Conservation (phyloP, 2,113 vertebrate species). For the Strigops habroptila region DNA sequence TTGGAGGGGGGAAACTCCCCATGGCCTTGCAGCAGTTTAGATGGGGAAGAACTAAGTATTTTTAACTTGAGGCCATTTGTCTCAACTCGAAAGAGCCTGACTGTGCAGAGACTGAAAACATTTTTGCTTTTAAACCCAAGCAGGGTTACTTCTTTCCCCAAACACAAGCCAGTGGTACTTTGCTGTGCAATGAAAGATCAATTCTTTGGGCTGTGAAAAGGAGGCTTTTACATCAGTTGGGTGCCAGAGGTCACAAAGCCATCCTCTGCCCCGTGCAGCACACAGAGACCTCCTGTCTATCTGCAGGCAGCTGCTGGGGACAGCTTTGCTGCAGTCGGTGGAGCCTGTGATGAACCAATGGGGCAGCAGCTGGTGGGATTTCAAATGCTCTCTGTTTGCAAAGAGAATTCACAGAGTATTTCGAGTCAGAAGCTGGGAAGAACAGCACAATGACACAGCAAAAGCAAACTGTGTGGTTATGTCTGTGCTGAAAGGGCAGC, state of each 20-base stretch:
- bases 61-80: not conserved
- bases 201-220: not conserved
- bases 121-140: conserved; percentile 17
- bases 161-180: conserved; percentile 7
- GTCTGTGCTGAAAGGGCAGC: not conserved
- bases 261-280: not conserved
- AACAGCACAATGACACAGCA: not conserved
- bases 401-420: not conserved
- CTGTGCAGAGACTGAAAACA: not conserved
- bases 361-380: not conserved
- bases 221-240: not conserved
- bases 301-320: not conserved
- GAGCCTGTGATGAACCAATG: not conserved
- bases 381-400: not conserved
- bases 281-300: conserved; percentile 14
- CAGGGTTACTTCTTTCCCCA: not conserved
- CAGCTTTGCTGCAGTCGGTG: not conserved
- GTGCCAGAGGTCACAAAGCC: not conserved
- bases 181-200: not conserved
- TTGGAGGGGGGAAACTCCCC: not conserved
- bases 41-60: not conserved
- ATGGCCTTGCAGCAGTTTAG: not conserved
- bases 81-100: not conserved
- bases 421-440: not conserved
- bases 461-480: not conserved